phyloP scores from a whole-genome alignment of 2,113 vertebrate genomes.

The Micronycteris hirsuta region DNA sequence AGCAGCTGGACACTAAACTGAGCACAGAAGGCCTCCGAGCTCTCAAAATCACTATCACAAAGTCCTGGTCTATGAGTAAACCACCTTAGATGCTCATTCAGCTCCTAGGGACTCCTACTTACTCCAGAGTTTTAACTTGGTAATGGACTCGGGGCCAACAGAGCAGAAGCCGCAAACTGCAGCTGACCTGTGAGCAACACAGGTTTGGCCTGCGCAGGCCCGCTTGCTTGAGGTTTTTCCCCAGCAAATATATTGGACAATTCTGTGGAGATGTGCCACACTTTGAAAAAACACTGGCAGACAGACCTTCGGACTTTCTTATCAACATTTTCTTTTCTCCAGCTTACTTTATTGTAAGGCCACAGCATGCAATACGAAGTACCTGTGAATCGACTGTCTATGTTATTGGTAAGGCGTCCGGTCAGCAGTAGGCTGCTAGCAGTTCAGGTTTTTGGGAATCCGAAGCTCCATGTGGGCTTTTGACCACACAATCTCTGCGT shows the following conservation, averaged over 20 bases:
- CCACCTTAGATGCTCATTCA: not conserved
- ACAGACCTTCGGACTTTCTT: not conserved
- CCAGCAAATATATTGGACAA: not conserved
- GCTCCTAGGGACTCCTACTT: not conserved
- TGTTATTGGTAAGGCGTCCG: not conserved
- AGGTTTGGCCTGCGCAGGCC: no score
- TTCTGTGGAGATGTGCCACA: not conserved
- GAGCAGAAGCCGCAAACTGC: not conserved
- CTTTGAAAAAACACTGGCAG: not conserved
- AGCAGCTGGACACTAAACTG: not conserved
- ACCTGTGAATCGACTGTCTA: not conserved
- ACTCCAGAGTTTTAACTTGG: not conserved
- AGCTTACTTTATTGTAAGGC: no score
- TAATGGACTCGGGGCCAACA: not conserved
- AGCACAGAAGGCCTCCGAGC: not conserved
- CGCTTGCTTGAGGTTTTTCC: not conserved
- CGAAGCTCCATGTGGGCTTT: not conserved
- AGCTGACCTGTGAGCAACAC: not conserved
- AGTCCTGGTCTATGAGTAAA: not conserved
- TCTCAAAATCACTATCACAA: not conserved
- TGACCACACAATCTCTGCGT: not conserved
- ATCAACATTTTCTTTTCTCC: not conserved
- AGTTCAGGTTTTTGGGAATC: not conserved
- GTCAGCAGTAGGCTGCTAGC: not conserved
- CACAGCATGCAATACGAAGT: not conserved